Evolutionary conservation across 2,888 invertebrate genomes (phyloP), one percentile per base, ranked within the genome.

Genomic region (Gastracanthus pulcherrimus): DNA sequence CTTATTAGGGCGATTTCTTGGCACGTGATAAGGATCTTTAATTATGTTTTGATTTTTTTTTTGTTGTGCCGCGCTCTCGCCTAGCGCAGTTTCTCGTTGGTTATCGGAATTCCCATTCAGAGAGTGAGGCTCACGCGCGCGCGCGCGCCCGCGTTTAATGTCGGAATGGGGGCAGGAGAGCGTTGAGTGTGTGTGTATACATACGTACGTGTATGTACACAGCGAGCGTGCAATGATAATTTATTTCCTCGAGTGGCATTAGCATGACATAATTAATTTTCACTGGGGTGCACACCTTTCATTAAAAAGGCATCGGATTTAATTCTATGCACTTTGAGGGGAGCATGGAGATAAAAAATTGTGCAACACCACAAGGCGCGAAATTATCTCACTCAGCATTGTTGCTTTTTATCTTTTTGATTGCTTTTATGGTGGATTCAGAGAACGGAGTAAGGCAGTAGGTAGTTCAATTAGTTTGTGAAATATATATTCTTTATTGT

Each of bases 1-100:
- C 77, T 80, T 80, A 80, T 82, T 82, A 82, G 82, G 80, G 74
- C 80, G 77, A 80, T 82, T 82, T 66, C 77, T 80, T 75, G 77
- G 64, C 64, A 64, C 80, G 51, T 69, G 80, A 80, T 80, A 82
- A 80, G 74, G 74, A 82, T 82, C 82, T 82, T 80, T 82, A 82
- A 82, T 82, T 82, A 82, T 74, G 76, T 80, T 82, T 72, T 55
- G 62, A 76, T 64, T 48, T 77, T 80, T 82, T 76, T 71, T 70
- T 41, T 23, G 69, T 31, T 19, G 34, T 23, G 6, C 29, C 36
- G 7, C 55, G 23, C 55, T 55, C 26, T 55, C 11, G 19, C 41
- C 41, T 55, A 55, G 26, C 26, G 31, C 31, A 64, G 78, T 79
- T 75, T 75, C 70, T 36, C 79, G 31, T 11, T 60, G 72, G 76